Percentiles rank a stretch among this genome's conserved stretches.
phyloP scores from a whole-genome alignment of 2,113 vertebrate genomes.

The Gasterosteus aculeatus region DNA sequence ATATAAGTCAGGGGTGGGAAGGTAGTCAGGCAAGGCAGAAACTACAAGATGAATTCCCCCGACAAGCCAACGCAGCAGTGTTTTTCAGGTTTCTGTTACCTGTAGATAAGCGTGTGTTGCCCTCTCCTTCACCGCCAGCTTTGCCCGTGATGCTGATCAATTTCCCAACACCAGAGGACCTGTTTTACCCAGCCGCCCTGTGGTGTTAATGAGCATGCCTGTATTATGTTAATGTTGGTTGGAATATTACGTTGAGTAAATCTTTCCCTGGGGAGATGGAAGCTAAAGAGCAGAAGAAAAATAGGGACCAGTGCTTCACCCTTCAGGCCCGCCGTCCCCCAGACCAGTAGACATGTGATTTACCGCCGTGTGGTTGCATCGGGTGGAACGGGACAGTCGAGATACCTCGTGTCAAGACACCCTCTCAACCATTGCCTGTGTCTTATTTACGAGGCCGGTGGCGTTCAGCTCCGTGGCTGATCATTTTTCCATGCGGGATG shows the following conservation, averaged over 20 bases:
- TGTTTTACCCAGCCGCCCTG: slow-evolving; percentile 23
- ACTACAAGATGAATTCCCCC: slow-evolving; percentile 34
- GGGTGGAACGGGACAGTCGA: slow-evolving; percentile 59
- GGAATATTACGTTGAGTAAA: slow-evolving; percentile 14
- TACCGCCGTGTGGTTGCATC: slow-evolving; percentile 57
- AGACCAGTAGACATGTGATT: slow-evolving; percentile 68
- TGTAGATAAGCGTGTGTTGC: slow-evolving; percentile 53
- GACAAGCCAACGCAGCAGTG: slow-evolving; percentile 9
- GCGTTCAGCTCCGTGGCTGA: slow-evolving; percentile 74
- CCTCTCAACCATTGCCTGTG: slow-evolving; percentile 74
- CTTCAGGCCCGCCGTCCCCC: slow-evolving; percentile 14
- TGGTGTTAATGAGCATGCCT: slow-evolving; percentile 30
- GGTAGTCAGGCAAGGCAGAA: slow-evolving; percentile 38
- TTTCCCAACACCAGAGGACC: slow-evolving; percentile 27
- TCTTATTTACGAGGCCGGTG: slow-evolving; percentile 77
- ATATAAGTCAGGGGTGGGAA: slow-evolving; percentile 46
- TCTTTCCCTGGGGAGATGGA: slow-evolving; percentile 6
- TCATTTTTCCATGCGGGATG: slow-evolving; percentile 81
- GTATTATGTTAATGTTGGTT: slow-evolving; percentile 23
- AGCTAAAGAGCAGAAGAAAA: slow-evolving; percentile 29
- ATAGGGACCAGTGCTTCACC: slow-evolving; percentile 14
- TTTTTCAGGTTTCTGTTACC: slow-evolving; percentile 53
- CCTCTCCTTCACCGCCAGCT: slow-evolving; percentile 36
- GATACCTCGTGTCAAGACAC: slow-evolving; percentile 75
- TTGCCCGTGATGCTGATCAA: slow-evolving; percentile 38